Base-by-base conservation (phyloP, 2,797 vertebrate genomes). In the Labeo calbasu region DNA sequence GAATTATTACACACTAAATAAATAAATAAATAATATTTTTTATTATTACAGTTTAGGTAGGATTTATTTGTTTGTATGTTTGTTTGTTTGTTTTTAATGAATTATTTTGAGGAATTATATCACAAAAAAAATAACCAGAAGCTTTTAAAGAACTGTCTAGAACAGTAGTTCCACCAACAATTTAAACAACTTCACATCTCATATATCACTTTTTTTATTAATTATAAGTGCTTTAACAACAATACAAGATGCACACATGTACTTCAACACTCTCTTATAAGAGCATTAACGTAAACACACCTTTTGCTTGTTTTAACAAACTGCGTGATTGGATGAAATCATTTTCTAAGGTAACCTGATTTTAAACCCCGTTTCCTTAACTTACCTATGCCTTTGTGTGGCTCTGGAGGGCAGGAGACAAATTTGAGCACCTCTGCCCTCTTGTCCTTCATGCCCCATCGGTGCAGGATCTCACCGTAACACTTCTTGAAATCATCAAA, bases 401-500 rank as follows among this genome's bases (percentile, higher is more conserved):
- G 97, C 57, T 99, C 98, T 4, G 98, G 97, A 14, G 98, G 97
- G 78, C 96, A 97, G 5, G 97, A 97, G 15, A 97, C 95, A 81
- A 99, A 99, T 93, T 99, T 99, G 7, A 99, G 95, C 46, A 99
- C 98, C 15, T 99, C 97, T 0, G 98, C 97, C 13, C 97, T 90
- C 77, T 99, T 99, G 88, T 99, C 98, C 53, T 96, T 92, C 83
- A 99, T 94, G 3, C 96, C 98, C 98, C 98, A 99, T 85, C 96
- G 97, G 85, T 99, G 96, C 36, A 99, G 89, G 87, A 99, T 99
- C 89, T 99, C 98, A 0, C 98, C 98, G 1, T 99, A 99, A 89
- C 96, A 96, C 87, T 99, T 99, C 93, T 99, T 99, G 72, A 99
- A 99, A 92, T 99, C 98, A 4, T 99, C 98, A 36, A 97, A 99